These are phyloP conservation scores for Lingula anatina DNA, from an alignment of 2,888 invertebrate species.

Conservation along the genomic window DNA sequence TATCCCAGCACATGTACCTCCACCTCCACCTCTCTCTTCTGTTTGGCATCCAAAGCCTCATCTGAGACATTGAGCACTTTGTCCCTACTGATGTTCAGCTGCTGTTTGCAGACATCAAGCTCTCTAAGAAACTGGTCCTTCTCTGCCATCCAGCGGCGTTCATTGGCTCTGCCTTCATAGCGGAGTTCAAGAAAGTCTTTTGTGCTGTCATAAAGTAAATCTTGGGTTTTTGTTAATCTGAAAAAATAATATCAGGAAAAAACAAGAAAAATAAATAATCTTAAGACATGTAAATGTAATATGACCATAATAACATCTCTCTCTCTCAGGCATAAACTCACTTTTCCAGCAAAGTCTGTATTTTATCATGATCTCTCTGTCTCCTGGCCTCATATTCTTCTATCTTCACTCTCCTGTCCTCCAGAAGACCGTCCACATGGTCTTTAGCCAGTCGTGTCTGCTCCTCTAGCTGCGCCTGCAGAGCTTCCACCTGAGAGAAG, in stretches of 20 bases:
- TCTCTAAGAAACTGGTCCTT: constrained; percentile 47
- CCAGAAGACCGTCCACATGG: constrained; percentile 47
- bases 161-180: constrained; percentile 42
- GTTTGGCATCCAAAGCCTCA: neutral
- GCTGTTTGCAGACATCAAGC: constrained; percentile 29
- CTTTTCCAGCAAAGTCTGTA: constrained; percentile 49
- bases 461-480: constrained; percentile 50
- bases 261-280: neutral
- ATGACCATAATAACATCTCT: too few species aligned
- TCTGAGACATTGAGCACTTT: constrained; percentile 10
- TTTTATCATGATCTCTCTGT: constrained; percentile 47
- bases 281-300: too few species aligned
- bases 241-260: constrained; percentile 1
- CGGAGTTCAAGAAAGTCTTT: constrained; percentile 49
- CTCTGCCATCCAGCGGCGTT: constrained; percentile 50
- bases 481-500: constrained; percentile 42
- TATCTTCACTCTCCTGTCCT: constrained; percentile 47
- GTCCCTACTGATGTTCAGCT: constrained; percentile 15
- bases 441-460: constrained; percentile 49
- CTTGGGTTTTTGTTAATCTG: constrained; percentile 52
- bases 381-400: constrained; percentile 49
- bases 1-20: too few species aligned
- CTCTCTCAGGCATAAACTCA: too few species aligned
- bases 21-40: neutral
- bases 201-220: constrained; percentile 52